Evolutionary conservation across 2,888 invertebrate species (phyloP), one percentile per base, ranked within the genome.

Genomic region (Macaria notata): DNA sequence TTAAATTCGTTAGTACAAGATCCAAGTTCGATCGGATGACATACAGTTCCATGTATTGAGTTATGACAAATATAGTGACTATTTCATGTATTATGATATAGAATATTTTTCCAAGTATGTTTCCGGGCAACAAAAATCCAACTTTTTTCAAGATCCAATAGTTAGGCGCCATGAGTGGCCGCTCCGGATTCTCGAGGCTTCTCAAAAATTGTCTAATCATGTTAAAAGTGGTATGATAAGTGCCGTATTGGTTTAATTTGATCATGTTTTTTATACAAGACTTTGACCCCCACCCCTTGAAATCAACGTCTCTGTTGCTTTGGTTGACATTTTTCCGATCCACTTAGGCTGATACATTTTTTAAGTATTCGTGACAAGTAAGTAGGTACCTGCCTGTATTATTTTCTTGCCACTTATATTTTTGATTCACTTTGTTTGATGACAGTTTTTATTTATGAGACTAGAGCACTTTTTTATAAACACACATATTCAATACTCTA

Each of bases 1-100:
- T 88, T 36, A 88, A 63, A 60, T 88, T 88, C 0, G 83, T 84
- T n/a, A 87, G 51, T 0, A 86, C 82, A 0, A 76, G 74, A 68
- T 83, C 81, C 46, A 87, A 64, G 58, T 89, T 70, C 0, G 84
- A 81, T 66, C 79, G 75, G 54, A 86, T 80, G 0, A 79, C 73
- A 46, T 81, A 86, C 3, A 87, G 68, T 57, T 89, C 90, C 54
- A 84, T 72, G 51, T 78, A 87, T 55, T 89, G 83, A 0, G 86
- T 77, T 3, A 83, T 0, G 2, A 89, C 86, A 55, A 88, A 89
- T 38, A 79, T 51, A 1, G 78, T 66, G 1, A 75, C 83, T 30
- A 77, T 68, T 44, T 76, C 76, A 48, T 86, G 84, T 6, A 85
- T 9, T 5, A 80, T 55, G 3, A 87, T 72, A 36, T 73, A 79